phyloP scores from a whole-genome alignment of 1,140 invertebrate species.

The Drosophila murphyi region DNA sequence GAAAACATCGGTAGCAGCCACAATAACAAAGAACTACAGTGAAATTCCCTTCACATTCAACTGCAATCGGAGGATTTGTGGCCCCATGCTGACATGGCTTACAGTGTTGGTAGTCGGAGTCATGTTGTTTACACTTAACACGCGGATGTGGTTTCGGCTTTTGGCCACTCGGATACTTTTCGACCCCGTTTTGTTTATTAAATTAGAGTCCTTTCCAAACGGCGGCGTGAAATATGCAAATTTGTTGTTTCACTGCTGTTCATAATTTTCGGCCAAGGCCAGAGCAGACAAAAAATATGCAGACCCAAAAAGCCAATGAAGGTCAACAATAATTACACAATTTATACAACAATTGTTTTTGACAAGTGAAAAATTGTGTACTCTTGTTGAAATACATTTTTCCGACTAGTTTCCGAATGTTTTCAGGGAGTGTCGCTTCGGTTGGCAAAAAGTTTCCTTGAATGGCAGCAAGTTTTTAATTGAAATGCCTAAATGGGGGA shows the following conservation, averaged over 20 bases:
- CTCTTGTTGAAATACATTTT: conserved; percentile 39
- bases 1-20: conserved; percentile 15
- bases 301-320: conserved; percentile 30
- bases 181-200: conserved; percentile 6
- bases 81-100: conserved; percentile 14
- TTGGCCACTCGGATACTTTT: conserved; percentile 6
- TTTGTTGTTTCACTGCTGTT: conserved; percentile 39
- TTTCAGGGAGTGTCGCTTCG: not conserved
- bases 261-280: conserved; percentile 54
- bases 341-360: conserved; percentile 79
- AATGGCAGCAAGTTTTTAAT: conserved; percentile 71
- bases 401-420: conserved; percentile 18
- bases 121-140: conserved; percentile 62
- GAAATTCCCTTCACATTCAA: conserved; percentile 51
- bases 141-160: conserved; percentile 46
- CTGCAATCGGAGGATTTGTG: conserved; percentile 23
- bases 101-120: conserved; percentile 14
- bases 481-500: conserved; percentile 52
- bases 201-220: conserved; percentile 51
- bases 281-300: not conserved
- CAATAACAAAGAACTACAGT: conserved; percentile 8
- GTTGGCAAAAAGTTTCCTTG: conserved; percentile 50
- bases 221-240: conserved; percentile 66
- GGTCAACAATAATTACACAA: conserved; percentile 76
- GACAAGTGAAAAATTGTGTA: conserved; percentile 63